Percentiles rank a stretch among this genome's conserved stretches.
These are phyloP conservation scores for Athene cunicularia DNA, from an alignment of 2,113 vertebrate species.

Conservation along the genomic window DNA sequence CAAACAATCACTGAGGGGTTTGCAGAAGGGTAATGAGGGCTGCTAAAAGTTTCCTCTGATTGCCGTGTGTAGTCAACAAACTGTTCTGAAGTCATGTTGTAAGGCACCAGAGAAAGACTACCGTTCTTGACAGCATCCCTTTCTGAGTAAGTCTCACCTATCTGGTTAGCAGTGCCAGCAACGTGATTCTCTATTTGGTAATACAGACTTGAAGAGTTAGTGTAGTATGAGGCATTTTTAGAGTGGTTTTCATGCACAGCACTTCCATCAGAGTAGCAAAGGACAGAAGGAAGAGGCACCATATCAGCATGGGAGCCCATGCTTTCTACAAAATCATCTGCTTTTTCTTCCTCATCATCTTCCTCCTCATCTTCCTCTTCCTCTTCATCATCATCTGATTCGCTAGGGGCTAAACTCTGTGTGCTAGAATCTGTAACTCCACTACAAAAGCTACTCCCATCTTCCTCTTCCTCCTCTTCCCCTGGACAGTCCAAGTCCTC, in stretches of 20 bases:
- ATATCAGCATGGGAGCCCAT: conserved; percentile 76
- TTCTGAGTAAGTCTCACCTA: conserved; percentile 85
- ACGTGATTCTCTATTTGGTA: conserved; percentile 90
- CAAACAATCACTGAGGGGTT: conserved; percentile 83
- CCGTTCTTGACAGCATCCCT: conserved; percentile 81
- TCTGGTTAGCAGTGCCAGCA: conserved; percentile 77
- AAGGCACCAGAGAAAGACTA: conserved; percentile 83
- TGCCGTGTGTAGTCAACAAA: conserved; percentile 84
- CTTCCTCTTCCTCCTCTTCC: conserved; percentile 93
- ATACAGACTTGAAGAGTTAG: conserved; percentile 88
- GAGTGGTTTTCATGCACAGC: conserved; percentile 84
- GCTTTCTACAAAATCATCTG: conserved; percentile 81
- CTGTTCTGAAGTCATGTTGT: conserved; percentile 85
- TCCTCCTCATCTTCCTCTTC: conserved; percentile 81
- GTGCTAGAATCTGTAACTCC: conserved; percentile 96
- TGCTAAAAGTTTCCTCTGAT: conserved; percentile 77
- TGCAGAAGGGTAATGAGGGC: conserved; percentile 81
- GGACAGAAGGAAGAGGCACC: conserved; percentile 86
- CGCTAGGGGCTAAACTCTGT: conserved; percentile 92
- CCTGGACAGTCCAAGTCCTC: conserved; percentile 87
- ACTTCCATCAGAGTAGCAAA: conserved; percentile 87
- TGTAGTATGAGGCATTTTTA: conserved; percentile 87
- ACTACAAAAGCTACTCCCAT: conserved; percentile 95
- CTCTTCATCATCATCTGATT: conserved; percentile 92
- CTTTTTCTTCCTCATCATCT: conserved; percentile 84